Evolutionary conservation across 35 echinoderm and acorn worm genomes (phyloP).

Genomic region (Anneissia japonica): DNA sequence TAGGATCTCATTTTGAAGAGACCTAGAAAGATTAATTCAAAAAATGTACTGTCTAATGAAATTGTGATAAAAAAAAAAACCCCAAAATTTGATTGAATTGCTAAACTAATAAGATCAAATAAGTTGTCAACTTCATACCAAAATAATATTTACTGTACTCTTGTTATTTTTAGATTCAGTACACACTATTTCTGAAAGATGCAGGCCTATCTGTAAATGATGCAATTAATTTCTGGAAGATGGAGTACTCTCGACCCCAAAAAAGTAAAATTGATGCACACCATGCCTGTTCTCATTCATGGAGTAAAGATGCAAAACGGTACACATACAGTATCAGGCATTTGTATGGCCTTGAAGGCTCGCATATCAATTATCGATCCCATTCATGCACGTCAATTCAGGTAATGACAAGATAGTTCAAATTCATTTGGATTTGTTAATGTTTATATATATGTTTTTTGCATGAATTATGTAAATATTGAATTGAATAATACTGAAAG

Average conservation of each 20-base stretch:
- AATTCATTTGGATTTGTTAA: not conserved
- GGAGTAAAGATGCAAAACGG: conserved; percentile 62
- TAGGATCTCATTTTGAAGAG: no score
- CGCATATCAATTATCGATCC: conserved; percentile 68
- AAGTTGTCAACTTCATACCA: no score
- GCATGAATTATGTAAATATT: no score
- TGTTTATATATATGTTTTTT: not conserved
- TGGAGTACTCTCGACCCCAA: conserved; percentile 50
- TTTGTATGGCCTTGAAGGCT: conserved; percentile 87
- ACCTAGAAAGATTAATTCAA: no score
- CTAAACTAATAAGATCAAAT: no score
- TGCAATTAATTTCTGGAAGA: conserved; percentile 73
- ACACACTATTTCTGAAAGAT: conserved; percentile 85
- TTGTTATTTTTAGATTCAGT: conserved; percentile 61
- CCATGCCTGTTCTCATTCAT: conserved; percentile 34
- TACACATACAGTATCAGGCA: conserved; percentile 86
- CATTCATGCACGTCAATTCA: conserved; percentile 75
- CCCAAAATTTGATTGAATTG: no score
- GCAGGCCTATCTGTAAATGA: conserved; percentile 69
- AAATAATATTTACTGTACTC: no score
- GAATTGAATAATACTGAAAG: no score
- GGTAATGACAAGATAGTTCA: no score
- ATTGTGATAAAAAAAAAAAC: no score
- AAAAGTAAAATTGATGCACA: not conserved
- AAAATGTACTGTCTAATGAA: no score